These are phyloP conservation scores for Eupithecia subumbrata DNA, from an alignment of 2,888 invertebrate genomes.

Conservation along the genomic window DNA sequence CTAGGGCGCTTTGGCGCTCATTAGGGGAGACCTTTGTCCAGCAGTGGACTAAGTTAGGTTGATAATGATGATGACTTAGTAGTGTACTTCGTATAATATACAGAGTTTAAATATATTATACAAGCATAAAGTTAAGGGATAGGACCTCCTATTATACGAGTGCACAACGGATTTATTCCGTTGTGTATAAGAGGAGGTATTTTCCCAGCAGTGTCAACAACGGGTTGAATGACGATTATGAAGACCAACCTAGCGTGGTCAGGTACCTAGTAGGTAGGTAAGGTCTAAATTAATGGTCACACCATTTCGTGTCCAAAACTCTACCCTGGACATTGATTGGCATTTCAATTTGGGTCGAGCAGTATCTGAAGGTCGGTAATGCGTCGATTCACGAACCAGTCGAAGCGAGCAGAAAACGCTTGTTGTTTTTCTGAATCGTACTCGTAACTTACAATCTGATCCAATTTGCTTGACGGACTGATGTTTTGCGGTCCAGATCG, in stretches of 20 bases:
- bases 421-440: constrained; percentile 46
- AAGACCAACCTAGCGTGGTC: background rate
- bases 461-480: constrained; percentile 43
- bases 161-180: background rate
- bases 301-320: constrained; percentile 35
- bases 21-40: too few relatives aligned
- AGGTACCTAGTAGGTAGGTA: background rate
- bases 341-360: constrained; percentile 67
- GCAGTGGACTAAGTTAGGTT: too few relatives aligned
- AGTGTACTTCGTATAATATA: too few relatives aligned
- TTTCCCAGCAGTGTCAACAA: background rate
- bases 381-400: constrained; percentile 60
- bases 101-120: too few relatives aligned
- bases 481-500: constrained; percentile 29
- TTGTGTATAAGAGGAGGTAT: background rate
- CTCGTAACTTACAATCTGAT: constrained; percentile 49
- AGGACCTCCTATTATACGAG: too few relatives aligned
- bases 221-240: background rate
- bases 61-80: too few relatives aligned
- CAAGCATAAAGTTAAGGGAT: too few relatives aligned
- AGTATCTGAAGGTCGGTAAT: constrained; percentile 55
- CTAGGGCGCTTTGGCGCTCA: too few relatives aligned
- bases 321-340: constrained; percentile 60
- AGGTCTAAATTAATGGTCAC: constrained; percentile 20
- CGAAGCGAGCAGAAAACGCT: constrained; percentile 47